phyloP scores from a whole-genome alignment of 1,140 invertebrate species.

The Mercenaria mercenaria region DNA sequence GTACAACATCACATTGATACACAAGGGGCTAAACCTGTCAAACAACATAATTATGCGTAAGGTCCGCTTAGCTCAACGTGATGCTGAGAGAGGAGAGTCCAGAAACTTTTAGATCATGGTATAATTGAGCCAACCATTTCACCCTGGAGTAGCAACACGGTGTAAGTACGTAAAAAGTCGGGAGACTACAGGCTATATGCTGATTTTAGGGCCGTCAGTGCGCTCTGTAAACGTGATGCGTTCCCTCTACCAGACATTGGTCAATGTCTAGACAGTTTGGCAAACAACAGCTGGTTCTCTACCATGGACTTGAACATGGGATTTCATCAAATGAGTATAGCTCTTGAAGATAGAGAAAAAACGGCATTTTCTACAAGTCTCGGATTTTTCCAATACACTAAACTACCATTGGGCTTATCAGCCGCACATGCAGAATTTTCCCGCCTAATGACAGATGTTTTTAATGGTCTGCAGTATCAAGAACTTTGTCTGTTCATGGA shows the following conservation, averaged over 20 bases:
- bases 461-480: too few relatives aligned
- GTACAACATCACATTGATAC: too few relatives aligned
- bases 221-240: background rate
- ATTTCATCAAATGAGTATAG: too few relatives aligned
- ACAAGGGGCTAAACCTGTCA: too few relatives aligned
- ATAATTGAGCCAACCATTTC: background rate
- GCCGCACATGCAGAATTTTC: background rate
- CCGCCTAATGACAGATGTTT: background rate
- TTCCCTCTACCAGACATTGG: background rate
- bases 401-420: background rate
- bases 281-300: too few relatives aligned
- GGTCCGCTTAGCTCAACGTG: background rate
- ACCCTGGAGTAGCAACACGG: background rate
- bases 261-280: too few relatives aligned
- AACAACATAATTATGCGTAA: too few relatives aligned
- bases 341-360: background rate
- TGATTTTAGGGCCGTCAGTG: background rate
- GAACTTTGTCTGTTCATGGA: constrained; percentile 64
- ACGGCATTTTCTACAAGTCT: background rate
- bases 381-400: background rate
- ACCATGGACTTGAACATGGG: too few relatives aligned
- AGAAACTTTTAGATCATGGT: background rate
- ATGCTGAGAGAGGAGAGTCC: background rate
- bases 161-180: background rate
- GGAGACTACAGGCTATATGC: background rate